Evolutionary conservation across 2,797 vertebrate species (phyloP).

Genomic region (Cichlasoma orientale): DNA sequence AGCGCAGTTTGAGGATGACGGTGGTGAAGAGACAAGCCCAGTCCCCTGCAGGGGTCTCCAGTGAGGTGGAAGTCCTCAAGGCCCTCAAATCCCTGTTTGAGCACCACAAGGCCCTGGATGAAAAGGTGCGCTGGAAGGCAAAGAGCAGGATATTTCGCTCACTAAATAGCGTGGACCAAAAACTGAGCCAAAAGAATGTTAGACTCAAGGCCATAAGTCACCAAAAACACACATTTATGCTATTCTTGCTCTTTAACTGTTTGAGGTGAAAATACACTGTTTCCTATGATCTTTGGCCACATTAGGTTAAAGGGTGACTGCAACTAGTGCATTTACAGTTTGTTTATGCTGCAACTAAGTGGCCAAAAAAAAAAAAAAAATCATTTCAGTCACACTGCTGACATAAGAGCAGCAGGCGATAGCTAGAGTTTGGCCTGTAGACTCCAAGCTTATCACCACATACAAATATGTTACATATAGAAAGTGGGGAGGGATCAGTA

Average conservation of each 20-base stretch:
- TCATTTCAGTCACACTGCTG: too few relatives aligned
- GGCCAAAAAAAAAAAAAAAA: too few relatives aligned
- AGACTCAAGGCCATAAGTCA: not conserved
- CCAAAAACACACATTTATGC: not conserved
- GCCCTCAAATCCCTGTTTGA: conserved; percentile 95
- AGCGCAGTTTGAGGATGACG: conserved; percentile 91
- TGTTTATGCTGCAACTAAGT: too few relatives aligned
- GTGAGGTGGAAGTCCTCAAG: conserved; percentile 95
- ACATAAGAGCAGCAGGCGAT: too few relatives aligned
- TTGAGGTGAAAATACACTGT: not conserved
- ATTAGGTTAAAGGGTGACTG: too few relatives aligned
- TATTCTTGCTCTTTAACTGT: too few relatives aligned
- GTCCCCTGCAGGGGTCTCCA: conserved; percentile 92
- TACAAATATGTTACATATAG: too few relatives aligned
- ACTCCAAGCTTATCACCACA: too few relatives aligned
- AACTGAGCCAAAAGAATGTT: not conserved
- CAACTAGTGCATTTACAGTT: too few relatives aligned
- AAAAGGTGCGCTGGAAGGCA: conserved; percentile 83
- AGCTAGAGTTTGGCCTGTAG: too few relatives aligned
- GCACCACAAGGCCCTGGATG: conserved; percentile 94
- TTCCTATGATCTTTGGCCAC: too few relatives aligned
- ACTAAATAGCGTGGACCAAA: not conserved
- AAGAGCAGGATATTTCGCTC: not conserved
- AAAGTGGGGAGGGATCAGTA: too few relatives aligned
- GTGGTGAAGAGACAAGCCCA: conserved; percentile 93